Percentiles rank a stretch among this genome's conserved stretches.
phyloP scores from a whole-genome alignment of 2,888 invertebrate species.

The Sericinus montela region DNA sequence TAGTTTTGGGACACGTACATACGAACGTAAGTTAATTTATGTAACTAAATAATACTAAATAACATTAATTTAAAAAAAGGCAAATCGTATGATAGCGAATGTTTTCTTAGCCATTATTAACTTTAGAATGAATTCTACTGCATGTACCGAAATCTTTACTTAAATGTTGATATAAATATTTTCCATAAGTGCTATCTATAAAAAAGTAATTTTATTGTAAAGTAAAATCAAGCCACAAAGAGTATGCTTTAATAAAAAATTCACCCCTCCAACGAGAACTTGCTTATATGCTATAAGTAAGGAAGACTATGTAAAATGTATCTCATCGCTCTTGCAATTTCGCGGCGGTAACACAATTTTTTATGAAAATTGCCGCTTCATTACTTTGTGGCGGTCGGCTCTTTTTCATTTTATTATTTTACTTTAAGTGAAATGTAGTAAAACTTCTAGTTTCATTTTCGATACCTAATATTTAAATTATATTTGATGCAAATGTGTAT shows the following conservation, averaged over 20 bases:
- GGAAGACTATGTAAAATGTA: conserved; percentile 16
- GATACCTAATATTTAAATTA: too few species aligned
- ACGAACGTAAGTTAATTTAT: too few species aligned
- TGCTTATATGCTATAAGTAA: conserved; percentile 3
- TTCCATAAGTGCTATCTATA: too few species aligned
- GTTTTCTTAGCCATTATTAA: too few species aligned
- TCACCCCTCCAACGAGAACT: conserved; percentile 3
- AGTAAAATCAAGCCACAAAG: not conserved
- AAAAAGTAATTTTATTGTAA: not conserved
- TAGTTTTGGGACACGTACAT: too few species aligned
- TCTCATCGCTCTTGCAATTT: conserved; percentile 26
- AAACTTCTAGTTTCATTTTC: not conserved
- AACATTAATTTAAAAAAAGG: too few species aligned
- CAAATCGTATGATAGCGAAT: too few species aligned
- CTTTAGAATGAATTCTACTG: too few species aligned
- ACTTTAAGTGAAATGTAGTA: conserved; percentile 5
- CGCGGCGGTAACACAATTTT: conserved; percentile 22
- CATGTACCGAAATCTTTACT: too few species aligned
- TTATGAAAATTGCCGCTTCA: conserved; percentile 27
- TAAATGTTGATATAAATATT: too few species aligned
- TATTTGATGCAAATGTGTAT: too few species aligned
- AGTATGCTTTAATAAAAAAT: conserved; percentile 6
- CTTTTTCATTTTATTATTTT: conserved; percentile 31
- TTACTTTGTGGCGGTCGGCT: conserved; percentile 23
- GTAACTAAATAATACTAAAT: too few species aligned